A percentile compares a stretch with the other conserved stretches of the same genome.
phyloP scores from a whole-genome alignment of 1,140 invertebrate genomes.

The Achroia grisella region DNA sequence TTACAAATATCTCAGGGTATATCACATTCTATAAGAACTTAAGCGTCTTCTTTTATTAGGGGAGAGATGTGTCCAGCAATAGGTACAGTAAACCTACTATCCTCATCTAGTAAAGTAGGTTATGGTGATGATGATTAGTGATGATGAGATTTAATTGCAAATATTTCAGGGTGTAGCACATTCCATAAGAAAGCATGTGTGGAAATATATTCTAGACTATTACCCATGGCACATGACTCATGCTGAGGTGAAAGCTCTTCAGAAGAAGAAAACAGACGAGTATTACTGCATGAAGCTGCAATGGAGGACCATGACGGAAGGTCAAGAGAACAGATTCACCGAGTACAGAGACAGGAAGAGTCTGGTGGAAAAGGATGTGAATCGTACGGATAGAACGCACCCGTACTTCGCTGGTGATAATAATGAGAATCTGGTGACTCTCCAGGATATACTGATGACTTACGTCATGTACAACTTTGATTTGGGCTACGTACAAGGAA shows the following conservation, averaged over 20 bases:
- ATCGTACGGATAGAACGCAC: conserved; percentile 94
- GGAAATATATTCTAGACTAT: conserved; percentile 96
- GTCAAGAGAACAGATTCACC: conserved; percentile 92
- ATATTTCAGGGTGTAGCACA: conserved; percentile 73
- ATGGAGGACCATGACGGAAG: conserved; percentile 92
- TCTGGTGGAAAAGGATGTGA: conserved; percentile 98
- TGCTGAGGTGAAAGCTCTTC: conserved; percentile 79
- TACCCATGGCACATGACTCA: conserved; percentile 89
- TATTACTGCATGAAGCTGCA: conserved; percentile 98
- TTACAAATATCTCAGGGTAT: too few species aligned
- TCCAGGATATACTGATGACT: conserved; percentile 97
- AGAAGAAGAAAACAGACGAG: conserved; percentile 85
- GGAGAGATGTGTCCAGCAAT: too few species aligned
- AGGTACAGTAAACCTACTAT: neutral
- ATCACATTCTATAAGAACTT: too few species aligned
- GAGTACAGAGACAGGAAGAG: conserved; percentile 93
- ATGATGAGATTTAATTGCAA: neutral
- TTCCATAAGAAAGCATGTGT: conserved; percentile 87
- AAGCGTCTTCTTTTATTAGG: too few species aligned
- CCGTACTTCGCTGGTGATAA: conserved; percentile 94
- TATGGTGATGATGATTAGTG: neutral
- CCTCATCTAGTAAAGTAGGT: neutral
- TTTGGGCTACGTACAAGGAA: conserved; percentile 95
- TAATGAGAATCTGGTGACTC: conserved; percentile 88
- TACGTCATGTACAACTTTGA: conserved; percentile 99